Evolutionary conservation across 2,888 invertebrate genomes (phyloP).

Genomic region (Synanthedon tipuliformis): DNA sequence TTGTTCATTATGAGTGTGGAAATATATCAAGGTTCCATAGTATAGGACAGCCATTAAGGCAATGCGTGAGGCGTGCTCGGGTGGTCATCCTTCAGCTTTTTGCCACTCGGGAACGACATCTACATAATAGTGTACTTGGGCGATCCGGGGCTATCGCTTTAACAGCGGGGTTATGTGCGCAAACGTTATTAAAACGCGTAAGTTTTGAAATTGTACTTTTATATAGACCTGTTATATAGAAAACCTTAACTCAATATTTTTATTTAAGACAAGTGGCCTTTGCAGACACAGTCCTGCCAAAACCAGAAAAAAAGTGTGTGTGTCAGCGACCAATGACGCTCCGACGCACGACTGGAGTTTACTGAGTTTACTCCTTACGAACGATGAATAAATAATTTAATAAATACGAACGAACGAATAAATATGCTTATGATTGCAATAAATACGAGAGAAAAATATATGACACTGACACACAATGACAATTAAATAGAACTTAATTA

Average conservation of each 20-base stretch:
- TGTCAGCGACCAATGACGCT: no score
- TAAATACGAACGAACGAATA: no score
- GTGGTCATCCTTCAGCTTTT: constrained; percentile 2
- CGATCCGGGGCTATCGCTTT: background rate
- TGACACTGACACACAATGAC: no score
- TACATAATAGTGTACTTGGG: constrained; percentile 3
- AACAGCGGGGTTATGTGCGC: background rate
- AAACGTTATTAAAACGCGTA: background rate
- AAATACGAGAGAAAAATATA: no score
- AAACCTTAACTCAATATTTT: background rate
- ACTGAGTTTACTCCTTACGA: no score
- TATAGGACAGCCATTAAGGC: constrained; percentile 2
- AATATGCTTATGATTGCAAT: no score
- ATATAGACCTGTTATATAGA: background rate
- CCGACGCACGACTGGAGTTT: no score
- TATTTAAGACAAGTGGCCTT: no score
- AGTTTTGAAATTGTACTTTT: background rate
- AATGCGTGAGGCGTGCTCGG: constrained; percentile 3
- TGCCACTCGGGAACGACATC: constrained; percentile 1
- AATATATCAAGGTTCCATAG: background rate
- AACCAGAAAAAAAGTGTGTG: no score
- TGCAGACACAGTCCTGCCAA: background rate
- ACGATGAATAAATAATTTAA: no score
- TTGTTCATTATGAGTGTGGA: background rate
- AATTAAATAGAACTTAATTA: no score